These are phyloP conservation scores for Nothoprocta pentlandii DNA, from an alignment of 2,113 vertebrate species.

Conservation along the genomic window DNA sequence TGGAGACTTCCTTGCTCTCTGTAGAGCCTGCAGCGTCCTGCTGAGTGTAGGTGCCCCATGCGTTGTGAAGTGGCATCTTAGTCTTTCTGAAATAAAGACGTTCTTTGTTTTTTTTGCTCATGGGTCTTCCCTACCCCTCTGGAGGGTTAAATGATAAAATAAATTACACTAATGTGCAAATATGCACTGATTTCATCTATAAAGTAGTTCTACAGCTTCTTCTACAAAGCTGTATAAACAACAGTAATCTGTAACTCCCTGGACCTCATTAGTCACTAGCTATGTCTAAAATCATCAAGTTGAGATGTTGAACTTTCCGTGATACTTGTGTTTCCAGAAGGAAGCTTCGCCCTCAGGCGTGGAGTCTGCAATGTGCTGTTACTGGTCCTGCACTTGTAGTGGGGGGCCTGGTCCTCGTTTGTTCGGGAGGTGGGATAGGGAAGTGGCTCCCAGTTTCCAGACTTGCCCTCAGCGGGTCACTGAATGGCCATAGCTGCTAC, in stretches of 20 bases:
- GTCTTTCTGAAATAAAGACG: slow-evolving; percentile 18
- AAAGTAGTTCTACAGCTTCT: slow-evolving; percentile 42
- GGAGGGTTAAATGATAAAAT: slow-evolving; percentile 46
- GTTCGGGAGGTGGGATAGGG: not conserved
- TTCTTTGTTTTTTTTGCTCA: slow-evolving; percentile 40
- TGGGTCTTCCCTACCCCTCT: slow-evolving; percentile 30
- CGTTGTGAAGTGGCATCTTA: not conserved
- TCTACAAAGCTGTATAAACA: slow-evolving; percentile 61
- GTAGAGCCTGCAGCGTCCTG: not conserved
- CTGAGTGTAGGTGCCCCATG: not conserved
- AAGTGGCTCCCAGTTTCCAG: not conserved
- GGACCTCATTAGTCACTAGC: slow-evolving; percentile 39
- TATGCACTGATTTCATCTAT: slow-evolving; percentile 66
- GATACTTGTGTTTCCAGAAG: not conserved
- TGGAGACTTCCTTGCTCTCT: not conserved
- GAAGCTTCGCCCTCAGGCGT: not conserved
- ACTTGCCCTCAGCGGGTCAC: not conserved
- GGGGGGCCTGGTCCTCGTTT: not conserved
- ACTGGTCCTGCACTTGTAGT: not conserved
- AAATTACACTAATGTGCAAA: slow-evolving; percentile 67
- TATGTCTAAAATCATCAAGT: not conserved
- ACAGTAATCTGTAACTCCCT: slow-evolving; percentile 26
- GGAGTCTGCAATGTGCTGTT: not conserved
- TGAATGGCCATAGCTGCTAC: not conserved
- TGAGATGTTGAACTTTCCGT: slow-evolving; percentile 40